Evolutionary conservation across 1,140 invertebrate species (phyloP), one percentile per base, ranked within the genome.

Genomic region (Leptestheria dahalacensis): DNA sequence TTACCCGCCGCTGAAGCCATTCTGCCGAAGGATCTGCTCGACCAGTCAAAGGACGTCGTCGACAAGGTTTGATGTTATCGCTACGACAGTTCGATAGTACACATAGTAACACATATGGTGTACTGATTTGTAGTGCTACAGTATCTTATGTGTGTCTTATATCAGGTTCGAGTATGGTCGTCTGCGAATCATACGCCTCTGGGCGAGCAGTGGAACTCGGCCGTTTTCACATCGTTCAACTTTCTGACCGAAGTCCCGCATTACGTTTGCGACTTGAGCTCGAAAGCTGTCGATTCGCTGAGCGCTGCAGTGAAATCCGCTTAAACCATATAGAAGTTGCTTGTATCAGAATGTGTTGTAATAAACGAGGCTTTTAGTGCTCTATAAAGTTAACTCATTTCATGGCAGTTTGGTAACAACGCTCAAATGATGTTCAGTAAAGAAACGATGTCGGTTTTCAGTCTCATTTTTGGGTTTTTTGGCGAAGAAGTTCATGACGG

Each of bases 371-470:
- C n/a, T n/a, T n/a, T n/a, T n/a, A n/a, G n/a, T n/a, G n/a, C n/a
- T n/a, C n/a, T n/a, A n/a, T n/a, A n/a, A n/a, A n/a, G n/a, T n/a
- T n/a, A n/a, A n/a, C n/a, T n/a, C 21, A 2, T 18, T 53, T 48
- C 26, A 51, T n/a, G 28, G 1, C 54, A 60, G 21, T 18, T 53
- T 52, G 23, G 25, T 61, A 9, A 52, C 47, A 26, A 10, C 18
- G 21, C 50, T 51, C 20, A 63, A 20, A 23, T 50, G 48, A 1
- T 53, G 21, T 46, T 63, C 62, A 12, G 41, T 41, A 55, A 61
- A 63, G 51, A 49, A 63, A 2, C 25, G 18, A 20, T 63, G 62
- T 26, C 47, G 24, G 18, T 47, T 18, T 25, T 52, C 41, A 12
- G 47, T 25, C n/a, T 49, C 49, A 15, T 26, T 21, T 63, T 51